Conservation (phyloP, 1,140 invertebrate genomes). For the Thaumetopoea pityocampa region DNA sequence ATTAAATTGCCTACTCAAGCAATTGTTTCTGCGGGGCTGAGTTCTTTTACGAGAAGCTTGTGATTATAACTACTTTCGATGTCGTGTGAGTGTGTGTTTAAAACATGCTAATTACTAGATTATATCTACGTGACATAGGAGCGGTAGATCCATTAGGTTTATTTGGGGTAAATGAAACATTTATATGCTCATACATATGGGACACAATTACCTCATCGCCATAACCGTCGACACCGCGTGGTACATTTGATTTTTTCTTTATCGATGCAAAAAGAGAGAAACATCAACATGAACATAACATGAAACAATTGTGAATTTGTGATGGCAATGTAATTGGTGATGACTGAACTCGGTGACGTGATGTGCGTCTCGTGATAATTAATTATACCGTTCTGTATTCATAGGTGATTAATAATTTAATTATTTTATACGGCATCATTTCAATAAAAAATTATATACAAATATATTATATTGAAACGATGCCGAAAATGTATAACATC, state of each 20-base stretch:
- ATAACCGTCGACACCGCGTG: conserved; percentile 93
- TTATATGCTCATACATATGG: conserved; percentile 47
- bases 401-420: too few species aligned
- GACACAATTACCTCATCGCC: conserved; percentile 88
- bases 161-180: conserved; percentile 26
- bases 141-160: conserved; percentile 17
- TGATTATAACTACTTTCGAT: conserved; percentile 13
- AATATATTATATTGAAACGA: too few species aligned
- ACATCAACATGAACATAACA: conserved; percentile 78
- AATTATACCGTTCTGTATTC: too few species aligned
- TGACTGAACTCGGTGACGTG: too few species aligned
- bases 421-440: too few species aligned
- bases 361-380: too few species aligned
- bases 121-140: conserved; percentile 26
- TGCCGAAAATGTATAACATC: too few species aligned
- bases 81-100: conserved; percentile 5
- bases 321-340: conserved; percentile 8
- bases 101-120: conserved; percentile 27
- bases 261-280: conserved; percentile 76
- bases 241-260: conserved; percentile 92
- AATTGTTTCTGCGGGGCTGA: conserved; percentile 9
- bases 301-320: conserved; percentile 36
- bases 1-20: conserved; percentile 15
- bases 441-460: too few species aligned
- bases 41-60: conserved; percentile 13